phyloP scores from a whole-genome alignment of 2,797 vertebrate genomes.

The Trichosurus vulpecula region DNA sequence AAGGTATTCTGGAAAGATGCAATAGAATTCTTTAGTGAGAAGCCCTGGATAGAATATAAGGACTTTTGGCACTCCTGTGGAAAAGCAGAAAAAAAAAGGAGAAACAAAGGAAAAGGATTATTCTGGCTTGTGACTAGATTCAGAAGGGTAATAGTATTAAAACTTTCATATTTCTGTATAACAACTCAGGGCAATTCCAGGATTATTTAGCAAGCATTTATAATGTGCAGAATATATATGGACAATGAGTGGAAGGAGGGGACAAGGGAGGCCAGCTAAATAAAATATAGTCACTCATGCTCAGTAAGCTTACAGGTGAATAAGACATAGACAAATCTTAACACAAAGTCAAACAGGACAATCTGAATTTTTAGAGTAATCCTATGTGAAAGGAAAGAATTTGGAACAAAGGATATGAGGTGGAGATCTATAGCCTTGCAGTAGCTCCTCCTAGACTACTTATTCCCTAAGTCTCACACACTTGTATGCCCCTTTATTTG shows the following conservation, averaged over 20 bases:
- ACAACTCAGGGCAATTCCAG: neutral
- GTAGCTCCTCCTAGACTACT: neutral
- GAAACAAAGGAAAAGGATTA: neutral
- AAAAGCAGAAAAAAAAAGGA: neutral
- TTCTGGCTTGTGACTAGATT: neutral
- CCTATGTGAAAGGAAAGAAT: neutral
- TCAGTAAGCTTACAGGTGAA: neutral
- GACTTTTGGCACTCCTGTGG: neutral
- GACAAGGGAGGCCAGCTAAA: neutral
- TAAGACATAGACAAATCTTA: neutral
- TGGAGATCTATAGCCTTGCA: neutral
- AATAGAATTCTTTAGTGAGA: neutral
- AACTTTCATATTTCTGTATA: neutral
- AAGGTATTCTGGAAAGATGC: neutral
- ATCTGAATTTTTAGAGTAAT: neutral
- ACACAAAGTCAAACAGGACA: neutral
- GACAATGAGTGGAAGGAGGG: neutral
- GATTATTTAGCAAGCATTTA: neutral
- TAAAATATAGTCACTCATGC: neutral
- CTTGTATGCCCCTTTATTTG: neutral
- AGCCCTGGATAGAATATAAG: too few species aligned
- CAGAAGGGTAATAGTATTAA: neutral
- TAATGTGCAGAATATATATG: neutral
- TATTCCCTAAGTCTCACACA: neutral
- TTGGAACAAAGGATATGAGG: neutral